Conservation (phyloP, 92 coral and sea anemone genomes). For the Plumapathes pennacea region DNA sequence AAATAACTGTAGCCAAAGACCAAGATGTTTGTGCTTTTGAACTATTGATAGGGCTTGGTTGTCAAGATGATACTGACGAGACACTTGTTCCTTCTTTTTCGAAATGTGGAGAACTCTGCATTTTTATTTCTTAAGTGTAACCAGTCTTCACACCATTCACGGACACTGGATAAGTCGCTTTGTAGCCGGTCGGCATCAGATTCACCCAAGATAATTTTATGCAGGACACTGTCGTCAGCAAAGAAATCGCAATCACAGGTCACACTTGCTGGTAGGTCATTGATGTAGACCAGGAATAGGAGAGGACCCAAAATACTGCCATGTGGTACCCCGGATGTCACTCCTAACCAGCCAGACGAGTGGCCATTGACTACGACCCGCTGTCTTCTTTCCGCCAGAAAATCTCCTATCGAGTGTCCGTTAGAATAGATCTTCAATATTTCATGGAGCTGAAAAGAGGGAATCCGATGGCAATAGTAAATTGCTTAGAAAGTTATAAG, state of each 20-base stretch:
- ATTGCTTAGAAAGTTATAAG: no score
- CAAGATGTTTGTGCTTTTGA: constrained; percentile 33
- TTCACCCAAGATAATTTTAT: neutral
- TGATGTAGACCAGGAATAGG: no score
- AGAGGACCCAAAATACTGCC: no score
- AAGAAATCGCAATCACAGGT: constrained; percentile 27
- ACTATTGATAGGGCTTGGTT: constrained; percentile 10
- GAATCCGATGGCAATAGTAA: no score
- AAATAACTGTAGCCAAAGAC: constrained; percentile 15
- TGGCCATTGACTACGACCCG: no score
- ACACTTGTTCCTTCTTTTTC: constrained; percentile 12
- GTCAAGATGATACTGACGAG: constrained; percentile 11
- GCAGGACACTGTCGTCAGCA: constrained; percentile 47
- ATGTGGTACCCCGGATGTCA: no score
- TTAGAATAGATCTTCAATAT: no score
- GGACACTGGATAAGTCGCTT: constrained; percentile 9
- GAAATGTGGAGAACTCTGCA: no score
- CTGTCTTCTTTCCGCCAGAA: no score
- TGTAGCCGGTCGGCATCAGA: constrained; percentile 8
- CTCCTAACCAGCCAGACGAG: no score
- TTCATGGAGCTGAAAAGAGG: no score
- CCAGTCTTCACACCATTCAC: constrained; percentile 25
- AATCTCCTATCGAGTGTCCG: no score
- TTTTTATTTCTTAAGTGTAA: constrained; percentile 19
- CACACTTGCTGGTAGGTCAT: constrained; percentile 14